phyloP scores from a whole-genome alignment of 2,888 invertebrate genomes.

The Pseudococcus jackbeardsleyi region DNA sequence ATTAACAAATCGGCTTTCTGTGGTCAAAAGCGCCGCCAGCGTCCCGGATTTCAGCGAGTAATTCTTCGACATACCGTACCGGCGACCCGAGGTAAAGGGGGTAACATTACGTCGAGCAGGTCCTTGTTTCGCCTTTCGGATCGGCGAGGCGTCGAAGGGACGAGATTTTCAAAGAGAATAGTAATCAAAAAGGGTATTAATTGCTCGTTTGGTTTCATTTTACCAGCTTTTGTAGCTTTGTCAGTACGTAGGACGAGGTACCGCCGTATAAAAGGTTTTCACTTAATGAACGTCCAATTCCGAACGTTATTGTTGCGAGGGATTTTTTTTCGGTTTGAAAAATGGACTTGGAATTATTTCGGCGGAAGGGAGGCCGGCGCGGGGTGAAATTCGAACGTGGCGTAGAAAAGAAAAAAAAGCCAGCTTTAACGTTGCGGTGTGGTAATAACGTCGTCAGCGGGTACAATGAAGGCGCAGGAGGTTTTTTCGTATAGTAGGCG shows the following conservation, averaged over 20 bases:
- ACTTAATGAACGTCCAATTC: constrained; percentile 64
- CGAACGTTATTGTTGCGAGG: constrained; percentile 62
- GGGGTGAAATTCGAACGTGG: constrained; percentile 7
- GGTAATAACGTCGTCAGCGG: neutral
- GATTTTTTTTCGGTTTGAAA: constrained; percentile 62
- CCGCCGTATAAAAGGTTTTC: constrained; percentile 61
- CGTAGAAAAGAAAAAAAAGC: neutral
- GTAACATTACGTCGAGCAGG: neutral
- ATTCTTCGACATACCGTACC: constrained; percentile 27
- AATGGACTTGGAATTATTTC: constrained; percentile 61
- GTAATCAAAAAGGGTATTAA: constrained; percentile 58
- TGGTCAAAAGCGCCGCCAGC: constrained; percentile 47
- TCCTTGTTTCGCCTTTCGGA: neutral
- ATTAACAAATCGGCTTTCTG: constrained; percentile 59
- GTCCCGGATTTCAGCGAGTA: constrained; percentile 44
- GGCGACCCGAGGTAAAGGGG: neutral
- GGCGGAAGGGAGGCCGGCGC: neutral
- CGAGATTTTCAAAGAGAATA: constrained; percentile 59
- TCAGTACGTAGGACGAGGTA: neutral
- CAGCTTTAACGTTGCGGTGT: neutral
- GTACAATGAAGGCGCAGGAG: neutral
- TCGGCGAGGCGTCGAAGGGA: neutral
- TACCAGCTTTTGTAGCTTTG: constrained; percentile 63
- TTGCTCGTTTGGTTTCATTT: constrained; percentile 64
- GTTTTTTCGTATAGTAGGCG: neutral